Evolutionary conservation across 2,888 invertebrate species (phyloP), one percentile per base, ranked within the genome.

Genomic region (Nysson spinosus): DNA sequence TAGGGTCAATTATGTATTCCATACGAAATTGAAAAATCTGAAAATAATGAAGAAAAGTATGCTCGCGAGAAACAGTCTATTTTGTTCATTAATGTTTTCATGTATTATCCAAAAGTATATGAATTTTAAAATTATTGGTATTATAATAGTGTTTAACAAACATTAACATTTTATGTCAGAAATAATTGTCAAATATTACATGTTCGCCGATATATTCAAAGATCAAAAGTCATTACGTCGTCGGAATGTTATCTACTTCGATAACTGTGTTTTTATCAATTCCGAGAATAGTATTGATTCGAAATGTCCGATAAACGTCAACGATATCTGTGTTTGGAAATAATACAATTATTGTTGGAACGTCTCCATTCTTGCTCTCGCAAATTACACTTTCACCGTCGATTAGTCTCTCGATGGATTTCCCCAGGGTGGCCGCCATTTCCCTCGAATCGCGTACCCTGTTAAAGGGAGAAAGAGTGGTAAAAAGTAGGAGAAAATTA

Each of bases 401-500:
- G 7, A 32, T 42, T 24, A 73, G 65, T 70, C 37, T 46, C 49
- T 47, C 19, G 12, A 30, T 64, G 51, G 40, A 54, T 49, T 68
- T 64, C 22, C 51, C 5, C 35, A 16, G 20, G 34, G 30, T 19
- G 17, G 26, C 30, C 17, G 17, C 30, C 28, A 43, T 24, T 52
- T 40, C 19, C 24, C 51, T 9, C 0, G 4, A 6, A 20, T 28
- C 35, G 11, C 32, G 26, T 24, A 35, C 37, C 28, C 19, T 19
- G 11, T 5, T 4, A 12, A 19, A 37, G 17, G 11, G 26, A 17
- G 24, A 16, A 6, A 17, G 4, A 4, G 6, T n/a, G 17, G 37
- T 19, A 35, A 37, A 54, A 63, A 57, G 39, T 60, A 46, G 26
- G 24, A 54, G 24, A 11, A 60, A 70, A 74, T 74, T 63, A 74